Evolutionary conservation across 2,888 invertebrate genomes (phyloP), one percentile per base, ranked within the genome.

Genomic region (Seira ritae): DNA sequence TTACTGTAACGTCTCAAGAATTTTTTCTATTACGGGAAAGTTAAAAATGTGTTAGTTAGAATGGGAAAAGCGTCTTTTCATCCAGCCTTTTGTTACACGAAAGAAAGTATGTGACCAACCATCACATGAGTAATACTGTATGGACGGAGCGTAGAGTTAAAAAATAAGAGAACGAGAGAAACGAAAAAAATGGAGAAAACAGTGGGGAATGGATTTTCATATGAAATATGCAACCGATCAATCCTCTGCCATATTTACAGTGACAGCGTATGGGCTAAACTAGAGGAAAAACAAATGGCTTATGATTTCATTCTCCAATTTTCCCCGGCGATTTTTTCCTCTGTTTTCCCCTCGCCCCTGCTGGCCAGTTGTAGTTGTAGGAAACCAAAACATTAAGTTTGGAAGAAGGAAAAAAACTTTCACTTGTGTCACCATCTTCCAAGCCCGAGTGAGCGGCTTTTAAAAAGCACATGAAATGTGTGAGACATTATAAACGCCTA

Each of bases 221-320:
- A 80, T 86, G 86, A 86, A 86, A 85, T 81, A 86, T 85, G 83
- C 74, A 85, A 82, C 81, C 86, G 81, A 86, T 86, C 85, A 86
- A 85, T 86, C 72, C 73, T 69, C 70, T 77, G 85, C 85, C 86
- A 84, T 84, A 85, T 86, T 85, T 86, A 76, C 83, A 75, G 70
- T 80, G 87, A 74, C 84, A 84, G 84, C 70, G 80, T 87, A 87
- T 87, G 84, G 80, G 84, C 62, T 50, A 60, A 76, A 79, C 74
- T 69, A 72, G 66, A 67, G 74, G 72, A 76, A 60, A 79, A 74
- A 68, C 78, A 82, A 85, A 84, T 84, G 78, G 80, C 80, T 80
- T 84, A 80, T 79, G 76, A 81, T 81, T 85, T 79, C 76, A 82
- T 82, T 82, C 80, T 81, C 23, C 71, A 69, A 71, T 72, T 71